phyloP scores from a whole-genome alignment of 2,888 invertebrate genomes.

The Melangyna quadrimaculata region DNA sequence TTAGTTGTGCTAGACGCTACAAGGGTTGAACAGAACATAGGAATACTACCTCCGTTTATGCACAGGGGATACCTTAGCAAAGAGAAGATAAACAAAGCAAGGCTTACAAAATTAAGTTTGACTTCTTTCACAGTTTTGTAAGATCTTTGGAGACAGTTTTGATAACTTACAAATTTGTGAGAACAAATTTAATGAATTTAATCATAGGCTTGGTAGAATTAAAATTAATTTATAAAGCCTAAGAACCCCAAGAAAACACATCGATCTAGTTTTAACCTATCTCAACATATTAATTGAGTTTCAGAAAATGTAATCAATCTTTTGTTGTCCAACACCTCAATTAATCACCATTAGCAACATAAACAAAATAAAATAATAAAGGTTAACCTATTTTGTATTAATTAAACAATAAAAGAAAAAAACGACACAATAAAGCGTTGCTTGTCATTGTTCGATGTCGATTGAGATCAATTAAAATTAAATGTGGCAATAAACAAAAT shows the following conservation, averaged over 20 bases:
- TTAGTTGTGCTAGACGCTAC: too few species aligned
- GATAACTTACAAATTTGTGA: too few species aligned
- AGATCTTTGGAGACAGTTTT: too few species aligned
- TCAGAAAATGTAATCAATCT: not conserved
- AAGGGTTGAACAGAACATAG: too few species aligned
- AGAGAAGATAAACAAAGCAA: too few species aligned
- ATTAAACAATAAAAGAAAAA: not conserved
- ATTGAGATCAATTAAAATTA: conserved; percentile 62
- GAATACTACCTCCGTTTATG: too few species aligned
- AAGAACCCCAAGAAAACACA: not conserved
- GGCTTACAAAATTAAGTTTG: too few species aligned
- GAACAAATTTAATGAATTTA: too few species aligned
- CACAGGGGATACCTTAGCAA: too few species aligned
- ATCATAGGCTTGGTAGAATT: too few species aligned
- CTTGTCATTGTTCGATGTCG: conserved; percentile 31
- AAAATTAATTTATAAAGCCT: too few species aligned
- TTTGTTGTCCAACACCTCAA: not conserved
- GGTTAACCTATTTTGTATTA: not conserved
- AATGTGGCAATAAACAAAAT: conserved; percentile 43
- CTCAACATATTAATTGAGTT: not conserved
- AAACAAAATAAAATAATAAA: not conserved
- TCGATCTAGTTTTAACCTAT: not conserved
- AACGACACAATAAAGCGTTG: not conserved
- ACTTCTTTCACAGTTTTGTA: too few species aligned
- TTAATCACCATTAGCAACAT: not conserved